Conservation (phyloP, 1,140 invertebrate species). For the Leptinotarsa lineolata region DNA sequence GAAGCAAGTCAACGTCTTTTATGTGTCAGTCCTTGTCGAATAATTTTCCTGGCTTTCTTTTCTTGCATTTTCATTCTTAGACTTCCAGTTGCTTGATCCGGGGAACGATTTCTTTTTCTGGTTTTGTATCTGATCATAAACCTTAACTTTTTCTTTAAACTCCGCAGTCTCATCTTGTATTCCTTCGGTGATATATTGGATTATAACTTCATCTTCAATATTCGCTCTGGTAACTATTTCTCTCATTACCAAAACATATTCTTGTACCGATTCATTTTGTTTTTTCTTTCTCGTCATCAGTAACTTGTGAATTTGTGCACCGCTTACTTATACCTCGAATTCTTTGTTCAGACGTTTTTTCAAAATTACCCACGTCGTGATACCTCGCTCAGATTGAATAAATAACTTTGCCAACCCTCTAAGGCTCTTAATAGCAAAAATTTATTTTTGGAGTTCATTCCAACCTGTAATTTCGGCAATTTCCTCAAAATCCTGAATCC, state of each 20-base stretch:
- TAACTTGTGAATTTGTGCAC: conserved; percentile 39
- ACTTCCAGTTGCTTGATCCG: not conserved
- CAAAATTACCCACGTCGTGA: conserved; percentile 40
- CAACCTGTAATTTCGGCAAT: conserved; percentile 14
- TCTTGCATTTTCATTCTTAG: not conserved
- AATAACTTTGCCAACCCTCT: conserved; percentile 17
- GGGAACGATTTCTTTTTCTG: no score
- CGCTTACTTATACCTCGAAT: conserved; percentile 33
- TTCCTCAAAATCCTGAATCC: conserved; percentile 1
- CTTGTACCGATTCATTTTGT: conserved; percentile 43
- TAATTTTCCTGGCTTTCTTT: not conserved
- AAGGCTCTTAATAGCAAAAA: not conserved
- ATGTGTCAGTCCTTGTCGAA: not conserved
- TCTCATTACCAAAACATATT: conserved; percentile 51
- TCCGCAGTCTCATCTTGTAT: conserved; percentile 31
- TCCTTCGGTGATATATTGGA: conserved; percentile 38
- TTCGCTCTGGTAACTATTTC: conserved; percentile 44
- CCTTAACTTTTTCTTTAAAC: conserved; percentile 32
- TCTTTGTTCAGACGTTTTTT: conserved; percentile 38
- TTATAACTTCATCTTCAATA: conserved; percentile 42
- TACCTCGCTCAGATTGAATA: conserved; percentile 42
- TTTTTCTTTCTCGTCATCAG: conserved; percentile 39
- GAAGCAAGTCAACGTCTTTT: conserved; percentile 18
- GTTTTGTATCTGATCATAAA: conserved; percentile 21
- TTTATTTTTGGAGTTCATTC: not conserved